Conservation (phyloP, 2,113 vertebrate species). For the Cebus imitator region DNA sequence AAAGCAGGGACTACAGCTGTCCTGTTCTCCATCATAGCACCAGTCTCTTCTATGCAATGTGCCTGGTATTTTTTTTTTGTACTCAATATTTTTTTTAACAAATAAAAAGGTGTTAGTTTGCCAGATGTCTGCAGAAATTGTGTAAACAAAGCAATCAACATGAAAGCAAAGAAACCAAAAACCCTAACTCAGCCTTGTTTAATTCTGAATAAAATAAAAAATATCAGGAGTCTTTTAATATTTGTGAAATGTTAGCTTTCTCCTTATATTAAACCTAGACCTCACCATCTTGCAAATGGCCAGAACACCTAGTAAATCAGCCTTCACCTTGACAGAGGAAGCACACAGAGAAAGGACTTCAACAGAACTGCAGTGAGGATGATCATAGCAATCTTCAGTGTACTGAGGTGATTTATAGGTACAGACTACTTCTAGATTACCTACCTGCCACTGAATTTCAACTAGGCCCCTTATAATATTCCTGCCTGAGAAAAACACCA, state of each 20-base stretch:
- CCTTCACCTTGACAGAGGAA: neutral
- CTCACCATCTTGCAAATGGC: neutral
- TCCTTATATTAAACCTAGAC: neutral
- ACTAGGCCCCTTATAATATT: neutral
- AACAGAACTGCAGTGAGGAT: neutral
- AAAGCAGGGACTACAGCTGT: neutral
- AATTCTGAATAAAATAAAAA: neutral
- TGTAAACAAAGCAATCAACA: neutral
- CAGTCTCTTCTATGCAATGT: neutral
- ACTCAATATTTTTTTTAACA: neutral
- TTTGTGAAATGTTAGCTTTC: neutral
- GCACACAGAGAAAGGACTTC: neutral
- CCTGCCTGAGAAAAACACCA: neutral
- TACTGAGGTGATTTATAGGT: neutral
- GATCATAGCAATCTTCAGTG: neutral
- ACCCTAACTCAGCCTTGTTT: neutral
- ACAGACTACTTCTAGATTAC: conserved; percentile 11
- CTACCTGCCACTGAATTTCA: neutral
- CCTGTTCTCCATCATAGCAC: neutral
- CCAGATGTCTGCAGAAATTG: neutral
- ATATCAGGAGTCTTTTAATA: neutral
- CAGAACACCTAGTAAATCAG: conserved; percentile 9
- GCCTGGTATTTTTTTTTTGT: neutral
- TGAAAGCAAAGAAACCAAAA: neutral
- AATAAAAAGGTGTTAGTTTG: neutral